Evolutionary conservation across 2,888 invertebrate genomes (phyloP).

Genomic region (Rugalucina vietnamica): DNA sequence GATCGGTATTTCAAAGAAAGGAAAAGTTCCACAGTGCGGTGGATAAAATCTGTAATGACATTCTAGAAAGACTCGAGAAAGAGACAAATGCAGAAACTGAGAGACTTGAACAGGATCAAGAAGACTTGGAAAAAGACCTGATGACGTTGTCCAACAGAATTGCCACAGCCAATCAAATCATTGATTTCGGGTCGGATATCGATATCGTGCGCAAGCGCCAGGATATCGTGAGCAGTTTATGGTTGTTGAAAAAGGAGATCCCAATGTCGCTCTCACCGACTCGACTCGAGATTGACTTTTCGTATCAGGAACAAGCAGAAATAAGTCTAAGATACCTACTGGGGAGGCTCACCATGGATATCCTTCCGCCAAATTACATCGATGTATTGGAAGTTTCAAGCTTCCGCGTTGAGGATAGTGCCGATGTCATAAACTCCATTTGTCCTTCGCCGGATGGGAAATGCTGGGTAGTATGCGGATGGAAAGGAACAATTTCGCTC

Average conservation of each 20-base stretch:
- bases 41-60: constrained; percentile 48
- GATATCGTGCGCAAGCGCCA: constrained; percentile 52
- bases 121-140: constrained; percentile 51
- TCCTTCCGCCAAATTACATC: constrained; percentile 61
- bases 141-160: constrained; percentile 53
- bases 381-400: constrained; percentile 54
- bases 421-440: constrained; percentile 63
- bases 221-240: constrained; percentile 45
- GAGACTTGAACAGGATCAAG: constrained; percentile 51
- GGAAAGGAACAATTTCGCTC: constrained; percentile 57
- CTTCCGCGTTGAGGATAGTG: constrained; percentile 61
- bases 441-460: constrained; percentile 63
- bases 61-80: constrained; percentile 40
- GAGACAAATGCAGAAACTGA: constrained; percentile 42
- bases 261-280: constrained; percentile 48
- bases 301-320: constrained; percentile 56
- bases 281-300: constrained; percentile 49
- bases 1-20: constrained; percentile 29
- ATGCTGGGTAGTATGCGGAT: constrained; percentile 63
- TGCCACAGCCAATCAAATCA: constrained; percentile 64
- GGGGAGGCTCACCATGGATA: constrained; percentile 55
- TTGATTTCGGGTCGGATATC: constrained; percentile 64
- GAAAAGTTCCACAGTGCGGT: constrained; percentile 52
- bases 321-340: constrained; percentile 56
- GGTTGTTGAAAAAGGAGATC: constrained; percentile 46